A percentile compares a stretch with the other conserved stretches of the same genome.
Conservation (phyloP, 30 jellyfish, hydroid and myxozoan species). For the Aurelia sp. region DNA sequence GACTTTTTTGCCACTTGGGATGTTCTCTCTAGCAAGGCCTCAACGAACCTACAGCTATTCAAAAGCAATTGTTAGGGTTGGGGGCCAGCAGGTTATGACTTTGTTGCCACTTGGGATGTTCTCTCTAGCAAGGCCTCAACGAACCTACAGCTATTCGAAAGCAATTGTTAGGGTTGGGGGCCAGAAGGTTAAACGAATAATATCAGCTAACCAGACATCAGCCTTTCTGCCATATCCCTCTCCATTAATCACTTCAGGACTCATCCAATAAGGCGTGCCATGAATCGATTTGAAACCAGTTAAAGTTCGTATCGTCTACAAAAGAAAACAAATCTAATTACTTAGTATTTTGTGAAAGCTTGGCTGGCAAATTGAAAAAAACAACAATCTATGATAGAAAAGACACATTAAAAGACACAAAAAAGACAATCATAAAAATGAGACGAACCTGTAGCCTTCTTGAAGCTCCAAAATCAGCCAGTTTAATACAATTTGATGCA, state of each 20-base stretch:
- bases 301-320: constrained; percentile 82
- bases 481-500: constrained; percentile 64
- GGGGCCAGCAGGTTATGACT: too few species aligned
- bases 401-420: neutral
- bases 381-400: neutral
- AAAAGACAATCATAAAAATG: neutral
- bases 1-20: too few species aligned
- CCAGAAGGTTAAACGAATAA: too few species aligned
- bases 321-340: neutral
- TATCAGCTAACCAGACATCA: constrained; percentile 77
- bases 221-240: constrained; percentile 97
- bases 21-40: too few species aligned
- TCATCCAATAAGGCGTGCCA: constrained; percentile 98
- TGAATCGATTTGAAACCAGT: constrained; percentile 94
- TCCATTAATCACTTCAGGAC: constrained; percentile 96
- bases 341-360: too few species aligned
- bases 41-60: too few species aligned
- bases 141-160: too few species aligned
- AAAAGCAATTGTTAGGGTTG: too few species aligned
- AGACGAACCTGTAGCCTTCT: constrained; percentile 72
- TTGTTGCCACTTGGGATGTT: too few species aligned
- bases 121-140: too few species aligned
- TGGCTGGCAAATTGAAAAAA: neutral
- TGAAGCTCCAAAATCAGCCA: constrained; percentile 94
- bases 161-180: too few species aligned